A percentile compares a stretch with the other conserved stretches of the same genome.
Evolutionary conservation across 2,888 invertebrate genomes (phyloP).

Genomic region (Lucinisca nassula): DNA sequence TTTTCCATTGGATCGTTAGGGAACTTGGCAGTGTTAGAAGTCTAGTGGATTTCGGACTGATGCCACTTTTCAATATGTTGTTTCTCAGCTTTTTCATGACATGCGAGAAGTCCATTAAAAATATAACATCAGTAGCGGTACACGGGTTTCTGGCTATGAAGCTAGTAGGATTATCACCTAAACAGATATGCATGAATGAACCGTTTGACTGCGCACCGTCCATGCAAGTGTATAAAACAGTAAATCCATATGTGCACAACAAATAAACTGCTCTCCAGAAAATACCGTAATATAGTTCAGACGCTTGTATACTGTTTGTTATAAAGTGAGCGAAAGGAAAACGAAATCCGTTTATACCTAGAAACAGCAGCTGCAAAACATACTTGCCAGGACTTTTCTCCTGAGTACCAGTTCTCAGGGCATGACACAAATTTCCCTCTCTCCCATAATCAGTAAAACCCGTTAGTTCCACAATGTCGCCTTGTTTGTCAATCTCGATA

Average conservation of each 20-base stretch:
- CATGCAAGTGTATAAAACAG: slow-evolving; percentile 44
- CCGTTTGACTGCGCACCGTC: slow-evolving; percentile 67
- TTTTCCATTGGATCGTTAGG: slow-evolving; percentile 22
- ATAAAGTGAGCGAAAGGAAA: slow-evolving; percentile 66
- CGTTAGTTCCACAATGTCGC: too few relatives aligned
- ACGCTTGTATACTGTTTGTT: slow-evolving; percentile 32
- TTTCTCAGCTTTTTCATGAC: slow-evolving; percentile 62
- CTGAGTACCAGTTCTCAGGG: too few relatives aligned
- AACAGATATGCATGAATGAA: slow-evolving; percentile 41
- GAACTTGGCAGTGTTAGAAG: slow-evolving; percentile 7
- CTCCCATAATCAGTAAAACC: too few relatives aligned
- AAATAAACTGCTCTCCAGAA: slow-evolving; percentile 54
- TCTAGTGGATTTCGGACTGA: slow-evolving; percentile 21
- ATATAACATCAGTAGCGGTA: not conserved
- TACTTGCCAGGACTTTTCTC: too few relatives aligned
- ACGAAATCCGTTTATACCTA: slow-evolving; percentile 60
- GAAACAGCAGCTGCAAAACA: slow-evolving; percentile 51
- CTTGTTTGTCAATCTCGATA: too few relatives aligned
- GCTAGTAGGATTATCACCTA: slow-evolving; percentile 28
- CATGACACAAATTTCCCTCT: too few relatives aligned
- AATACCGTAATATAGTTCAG: slow-evolving; percentile 51
- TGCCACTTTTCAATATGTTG: slow-evolving; percentile 60
- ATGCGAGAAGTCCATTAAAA: slow-evolving; percentile 57
- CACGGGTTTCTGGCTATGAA: slow-evolving; percentile 12
- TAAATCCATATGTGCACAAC: slow-evolving; percentile 51